Base-by-base conservation (phyloP, 2,888 invertebrate genomes). In the Julus scandinavius region DNA sequence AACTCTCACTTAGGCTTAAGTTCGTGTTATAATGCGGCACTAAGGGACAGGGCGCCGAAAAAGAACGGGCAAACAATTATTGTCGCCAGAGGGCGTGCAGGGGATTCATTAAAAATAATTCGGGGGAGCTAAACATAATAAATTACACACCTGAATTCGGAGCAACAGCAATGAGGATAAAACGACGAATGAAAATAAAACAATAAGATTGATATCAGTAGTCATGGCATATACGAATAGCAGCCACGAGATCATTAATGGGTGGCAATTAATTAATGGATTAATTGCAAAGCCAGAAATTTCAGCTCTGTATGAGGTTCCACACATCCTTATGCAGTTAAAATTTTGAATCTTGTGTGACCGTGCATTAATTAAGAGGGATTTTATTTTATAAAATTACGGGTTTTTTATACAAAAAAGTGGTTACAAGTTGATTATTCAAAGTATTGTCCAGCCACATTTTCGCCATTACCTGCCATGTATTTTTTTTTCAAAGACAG, bases 41-140 rank as follows among this genome's bases (percentile, higher is more conserved):
- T 63, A 7, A 20, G 63, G 63, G 63, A n/a, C 63, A 20, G 63
- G 6, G 63, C 15, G 80, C 38, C 80, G 80, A 80, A 80, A 80
- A 15, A 80, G 80, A 80, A 38, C 80, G 38, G 80, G 80, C 80
- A 80, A 80, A 80, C 80, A 80, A 80, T 80, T 80, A 80, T 80
- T 80, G 80, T 80, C 80, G 80, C 80, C 80, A 80, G 80, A 38
- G 80, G 80, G 80, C 80, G 80, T 80, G 11, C 38, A 80, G 80
- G 80, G 80, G 38, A 80, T 80, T 80, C 80, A 80, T 80, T 80
- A 80, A 80, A 80, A 80, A 80, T 38, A 38, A 80, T 38, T 80
- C 38, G 38, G 80, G 80, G 9, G 80, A 38, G 38, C 38, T 38
- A 9, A 29, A 80, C 80, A 38, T 80, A 80, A 80, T 80, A 80